A percentile compares a stretch with the other conserved stretches of the same genome.
These are phyloP conservation scores for Actinopyga echinites DNA, from an alignment of 53 echinoderm and acorn worm genomes.

Conservation along the genomic window DNA sequence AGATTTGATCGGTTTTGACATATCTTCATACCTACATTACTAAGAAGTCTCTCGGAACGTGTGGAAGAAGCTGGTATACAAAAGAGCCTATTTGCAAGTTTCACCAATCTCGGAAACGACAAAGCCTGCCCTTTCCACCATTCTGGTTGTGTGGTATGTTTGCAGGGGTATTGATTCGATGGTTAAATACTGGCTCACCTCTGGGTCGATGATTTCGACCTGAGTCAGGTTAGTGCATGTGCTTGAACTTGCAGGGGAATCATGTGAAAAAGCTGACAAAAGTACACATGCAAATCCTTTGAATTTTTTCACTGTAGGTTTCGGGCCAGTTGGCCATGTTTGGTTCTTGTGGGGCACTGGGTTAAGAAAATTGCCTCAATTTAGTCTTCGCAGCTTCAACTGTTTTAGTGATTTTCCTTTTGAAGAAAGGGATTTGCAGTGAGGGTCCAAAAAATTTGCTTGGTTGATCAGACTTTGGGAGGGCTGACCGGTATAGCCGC, in stretches of 20 bases:
- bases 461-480: neutral
- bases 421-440: neutral
- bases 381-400: neutral
- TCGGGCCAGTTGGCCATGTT: neutral
- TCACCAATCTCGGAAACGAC: neutral
- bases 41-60: constrained; percentile 18
- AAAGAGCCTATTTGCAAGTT: constrained; percentile 8
- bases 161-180: neutral
- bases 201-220: neutral
- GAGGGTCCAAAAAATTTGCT: neutral
- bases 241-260: neutral
- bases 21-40: neutral
- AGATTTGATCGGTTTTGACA: neutral
- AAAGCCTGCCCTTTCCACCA: constrained; percentile 8
- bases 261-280: neutral
- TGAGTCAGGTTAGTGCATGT: neutral
- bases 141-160: constrained; percentile 6
- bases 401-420: neutral
- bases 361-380: neutral
- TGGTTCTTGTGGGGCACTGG: neutral
- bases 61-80: constrained; percentile 26
- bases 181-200: neutral
- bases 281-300: constrained; percentile 3
- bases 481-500: neutral
- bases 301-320: neutral